Evolutionary conservation across 2,797 vertebrate species (phyloP), one percentile per base, ranked within the genome.

Genomic region (Clarias laeviceps): DNA sequence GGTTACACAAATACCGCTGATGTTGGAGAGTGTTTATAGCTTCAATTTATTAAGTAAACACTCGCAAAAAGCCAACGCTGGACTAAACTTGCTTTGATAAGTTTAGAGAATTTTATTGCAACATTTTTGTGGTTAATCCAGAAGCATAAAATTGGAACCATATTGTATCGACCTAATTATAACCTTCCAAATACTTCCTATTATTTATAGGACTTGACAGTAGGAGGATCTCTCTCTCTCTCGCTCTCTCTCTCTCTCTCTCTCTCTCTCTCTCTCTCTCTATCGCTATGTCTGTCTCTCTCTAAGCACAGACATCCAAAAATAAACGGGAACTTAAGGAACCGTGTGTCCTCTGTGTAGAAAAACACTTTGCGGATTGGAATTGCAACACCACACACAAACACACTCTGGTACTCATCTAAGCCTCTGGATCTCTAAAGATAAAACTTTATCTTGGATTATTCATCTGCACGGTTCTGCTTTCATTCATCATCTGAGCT

Each of bases 311-410:
- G 69, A 24, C 84, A 84, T 92, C 94, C 92, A 87, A 93, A 95
- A 96, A 96, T 96, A 95, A 95, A 91, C 56, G 80, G 89, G 80
- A 92, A 92, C 84, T 88, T 59, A 90, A 92, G 91, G 91, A 88
- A 84, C 83, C 4, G 82, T 40, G 69, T 56, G 61, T 83, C 20
- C 69, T 80, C 61, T 40, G 78, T 76, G 88, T 88, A 81, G 87
- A 91, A 93, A 94, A 94, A 94, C 91, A 94, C 61, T 54, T 73
- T 40, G 86, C 61, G 65, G 80, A 78, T 83, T 86, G 88, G 32
- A 88, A 92, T 95, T 95, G 92, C 93, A 83, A 94, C 93, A 94
- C 79, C 56, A 50, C 27, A 50, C 72, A 22, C 72, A 40, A 14
- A 86, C 22, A 27, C 14, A 29, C 66, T 84, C 88, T 90, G 91